Evolutionary conservation across 2,888 invertebrate species (phyloP).

Genomic region (Bruchidius siliquastri): DNA sequence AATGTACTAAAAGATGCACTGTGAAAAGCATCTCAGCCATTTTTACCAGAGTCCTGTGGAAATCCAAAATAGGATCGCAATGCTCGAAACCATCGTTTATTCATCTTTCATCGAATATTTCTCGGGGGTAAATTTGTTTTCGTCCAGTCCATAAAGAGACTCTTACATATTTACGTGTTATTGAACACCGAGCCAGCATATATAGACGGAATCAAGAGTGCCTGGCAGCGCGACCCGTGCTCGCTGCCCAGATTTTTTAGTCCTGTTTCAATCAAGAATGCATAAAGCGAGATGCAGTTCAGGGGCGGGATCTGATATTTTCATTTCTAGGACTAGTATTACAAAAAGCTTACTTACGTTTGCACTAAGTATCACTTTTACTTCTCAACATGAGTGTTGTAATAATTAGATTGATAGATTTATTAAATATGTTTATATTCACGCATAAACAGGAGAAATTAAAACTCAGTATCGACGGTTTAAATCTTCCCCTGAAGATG

Average conservation of each 20-base stretch:
- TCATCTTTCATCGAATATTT: conserved; percentile 12
- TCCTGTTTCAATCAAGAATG: neutral
- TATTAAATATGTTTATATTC: too few species aligned
- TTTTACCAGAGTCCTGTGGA: neutral
- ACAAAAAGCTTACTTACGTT: too few species aligned
- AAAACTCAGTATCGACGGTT: too few species aligned
- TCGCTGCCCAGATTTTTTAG: conserved; percentile 5
- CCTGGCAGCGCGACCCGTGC: neutral
- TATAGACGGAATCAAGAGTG: neutral
- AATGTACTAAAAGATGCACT: neutral
- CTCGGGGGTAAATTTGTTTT: conserved; percentile 13
- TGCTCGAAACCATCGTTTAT: conserved; percentile 9
- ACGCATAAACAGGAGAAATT: too few species aligned
- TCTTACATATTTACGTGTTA: conserved; percentile 16
- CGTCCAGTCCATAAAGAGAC: conserved; percentile 13
- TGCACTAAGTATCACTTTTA: too few species aligned
- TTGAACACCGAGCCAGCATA: conserved; percentile 12
- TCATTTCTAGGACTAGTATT: too few species aligned
- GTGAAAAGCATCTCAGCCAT: neutral
- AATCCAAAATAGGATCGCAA: neutral
- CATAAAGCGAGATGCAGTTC: neutral
- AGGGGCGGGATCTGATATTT: neutral
- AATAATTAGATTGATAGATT: too few species aligned
- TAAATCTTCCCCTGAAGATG: too few species aligned
- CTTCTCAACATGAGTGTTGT: too few species aligned